These are phyloP conservation scores for Albula glossodonta DNA, from an alignment of 2,113 vertebrate genomes.

Conservation along the genomic window DNA sequence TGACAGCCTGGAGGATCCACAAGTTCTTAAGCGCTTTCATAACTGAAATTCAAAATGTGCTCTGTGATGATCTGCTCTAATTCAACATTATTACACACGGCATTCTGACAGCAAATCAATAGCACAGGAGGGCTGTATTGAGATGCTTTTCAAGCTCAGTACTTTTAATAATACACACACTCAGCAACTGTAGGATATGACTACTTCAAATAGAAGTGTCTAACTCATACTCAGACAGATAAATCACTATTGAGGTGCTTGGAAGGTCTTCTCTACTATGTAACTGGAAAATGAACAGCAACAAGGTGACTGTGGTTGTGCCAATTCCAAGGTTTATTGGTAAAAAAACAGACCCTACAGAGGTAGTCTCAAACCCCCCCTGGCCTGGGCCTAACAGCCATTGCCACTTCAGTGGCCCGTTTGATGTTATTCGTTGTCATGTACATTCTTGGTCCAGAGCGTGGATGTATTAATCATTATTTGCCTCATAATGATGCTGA, in stretches of 20 bases:
- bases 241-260: neutral
- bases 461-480: neutral
- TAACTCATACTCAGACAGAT: neutral
- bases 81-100: neutral
- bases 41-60: neutral
- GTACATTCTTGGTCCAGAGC: neutral
- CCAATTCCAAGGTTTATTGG: neutral
- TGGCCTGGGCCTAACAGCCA: neutral
- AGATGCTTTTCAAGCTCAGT: neutral
- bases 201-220: neutral
- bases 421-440: neutral
- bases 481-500: neutral
- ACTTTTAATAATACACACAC: neutral
- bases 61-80: neutral
- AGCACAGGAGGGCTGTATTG: neutral
- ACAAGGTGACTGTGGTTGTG: neutral
- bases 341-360: neutral
- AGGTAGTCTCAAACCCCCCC: neutral
- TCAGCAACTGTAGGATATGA: neutral
- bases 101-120: neutral
- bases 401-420: neutral
- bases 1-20: neutral
- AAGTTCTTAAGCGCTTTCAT: neutral
- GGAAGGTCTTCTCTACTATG: neutral
- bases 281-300: neutral